Conservation (phyloP, 2,888 invertebrate species). For the Arge pagana region DNA sequence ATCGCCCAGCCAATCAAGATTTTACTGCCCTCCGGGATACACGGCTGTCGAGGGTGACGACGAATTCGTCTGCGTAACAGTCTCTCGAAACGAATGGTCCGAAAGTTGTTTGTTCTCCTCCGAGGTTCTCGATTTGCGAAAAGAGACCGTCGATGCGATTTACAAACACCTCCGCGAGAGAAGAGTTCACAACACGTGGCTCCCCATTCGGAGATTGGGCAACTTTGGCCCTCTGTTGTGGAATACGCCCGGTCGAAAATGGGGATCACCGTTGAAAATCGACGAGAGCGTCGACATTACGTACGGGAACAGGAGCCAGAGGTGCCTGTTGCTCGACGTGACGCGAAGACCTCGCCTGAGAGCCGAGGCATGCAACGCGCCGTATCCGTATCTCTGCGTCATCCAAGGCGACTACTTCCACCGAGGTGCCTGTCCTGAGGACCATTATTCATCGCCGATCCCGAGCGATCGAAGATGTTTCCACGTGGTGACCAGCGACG, state of each 20-base stretch:
- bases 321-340: slow-evolving; percentile 6
- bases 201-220: slow-evolving; percentile 37
- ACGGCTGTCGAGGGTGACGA: slow-evolving; percentile 22
- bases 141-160: slow-evolving; percentile 25
- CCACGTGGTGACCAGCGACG: slow-evolving; percentile 2
- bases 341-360: not conserved
- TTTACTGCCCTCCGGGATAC: slow-evolving; percentile 37
- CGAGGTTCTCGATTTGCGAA: slow-evolving; percentile 32
- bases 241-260: slow-evolving; percentile 11
- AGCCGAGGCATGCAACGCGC: slow-evolving; percentile 43
- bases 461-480: slow-evolving; percentile 17
- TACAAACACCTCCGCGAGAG: slow-evolving; percentile 27
- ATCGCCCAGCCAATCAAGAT: slow-evolving; percentile 24
- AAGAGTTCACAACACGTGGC: slow-evolving; percentile 35
- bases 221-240: slow-evolving; percentile 24
- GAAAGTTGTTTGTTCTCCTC: slow-evolving; percentile 38
- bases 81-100: slow-evolving; percentile 43
- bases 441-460: slow-evolving; percentile 52
- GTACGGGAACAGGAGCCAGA: slow-evolving; percentile 1
- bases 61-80: slow-evolving; percentile 46
- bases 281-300: not conserved
- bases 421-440: slow-evolving; percentile 56
- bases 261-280: slow-evolving; percentile 3
- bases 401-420: slow-evolving; percentile 55
- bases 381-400: slow-evolving; percentile 58